These are phyloP conservation scores for Pseudolycoriella hygida DNA, from an alignment of 2,888 invertebrate genomes.

Conservation along the genomic window DNA sequence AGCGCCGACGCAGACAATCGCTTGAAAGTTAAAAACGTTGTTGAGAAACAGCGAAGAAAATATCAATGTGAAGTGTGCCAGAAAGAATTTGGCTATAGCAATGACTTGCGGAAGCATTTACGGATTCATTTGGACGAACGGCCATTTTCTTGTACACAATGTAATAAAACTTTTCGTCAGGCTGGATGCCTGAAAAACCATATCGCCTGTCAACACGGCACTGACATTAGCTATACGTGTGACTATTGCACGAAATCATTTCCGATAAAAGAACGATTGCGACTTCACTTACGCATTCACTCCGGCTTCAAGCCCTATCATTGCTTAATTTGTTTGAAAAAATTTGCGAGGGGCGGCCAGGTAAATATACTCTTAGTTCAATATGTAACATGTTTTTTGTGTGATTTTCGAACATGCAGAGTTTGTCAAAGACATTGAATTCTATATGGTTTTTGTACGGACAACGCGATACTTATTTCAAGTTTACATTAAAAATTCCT, in stretches of 20 bases:
- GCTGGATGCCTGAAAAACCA: constrained; percentile 47
- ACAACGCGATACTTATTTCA: too few relatives aligned
- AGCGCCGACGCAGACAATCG: too few relatives aligned
- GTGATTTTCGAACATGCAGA: neutral
- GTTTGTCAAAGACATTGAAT: too few relatives aligned
- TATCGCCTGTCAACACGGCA: constrained; percentile 24
- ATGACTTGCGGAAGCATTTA: constrained; percentile 48
- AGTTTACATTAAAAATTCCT: too few relatives aligned
- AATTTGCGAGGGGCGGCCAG: constrained; percentile 56
- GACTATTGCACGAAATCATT: constrained; percentile 59
- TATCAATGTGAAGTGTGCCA: constrained; percentile 43
- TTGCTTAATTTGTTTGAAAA: constrained; percentile 43
- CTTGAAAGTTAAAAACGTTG: too few relatives aligned
- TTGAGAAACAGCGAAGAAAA: constrained; percentile 17
- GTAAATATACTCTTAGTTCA: constrained; percentile 24
- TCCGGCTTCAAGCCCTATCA: constrained; percentile 50
- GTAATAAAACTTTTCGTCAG: constrained; percentile 44
- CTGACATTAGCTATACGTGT: constrained; percentile 39
- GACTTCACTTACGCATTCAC: constrained; percentile 55
- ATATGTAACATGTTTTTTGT: neutral
- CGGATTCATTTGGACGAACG: constrained; percentile 45
- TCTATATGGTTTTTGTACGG: too few relatives aligned
- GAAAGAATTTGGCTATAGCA: constrained; percentile 42
- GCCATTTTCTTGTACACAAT: constrained; percentile 42
- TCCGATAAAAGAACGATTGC: constrained; percentile 54